phyloP scores from a whole-genome alignment of 2,797 vertebrate genomes.

The Streptopelia turtur region DNA sequence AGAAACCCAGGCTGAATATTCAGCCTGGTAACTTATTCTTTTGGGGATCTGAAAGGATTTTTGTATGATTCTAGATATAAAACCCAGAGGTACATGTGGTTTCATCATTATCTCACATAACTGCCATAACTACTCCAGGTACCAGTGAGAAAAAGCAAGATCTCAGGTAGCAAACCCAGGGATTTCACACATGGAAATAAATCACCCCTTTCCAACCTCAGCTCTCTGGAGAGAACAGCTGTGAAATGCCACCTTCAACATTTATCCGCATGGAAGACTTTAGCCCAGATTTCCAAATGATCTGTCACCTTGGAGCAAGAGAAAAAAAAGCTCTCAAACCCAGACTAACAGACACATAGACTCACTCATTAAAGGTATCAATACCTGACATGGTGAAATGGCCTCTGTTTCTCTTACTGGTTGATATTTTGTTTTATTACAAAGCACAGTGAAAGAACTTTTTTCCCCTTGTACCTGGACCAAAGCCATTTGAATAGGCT shows the following conservation, averaged over 20 bases:
- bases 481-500: background rate
- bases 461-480: background rate
- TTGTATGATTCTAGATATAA: background rate
- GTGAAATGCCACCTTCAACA: slow-evolving; percentile 29
- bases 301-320: slow-evolving; percentile 5
- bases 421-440: background rate
- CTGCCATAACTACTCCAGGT: background rate
- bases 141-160: background rate
- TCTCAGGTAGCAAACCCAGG: background rate
- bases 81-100: background rate
- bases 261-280: background rate
- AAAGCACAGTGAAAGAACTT: background rate
- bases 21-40: background rate
- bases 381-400: background rate
- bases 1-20: background rate
- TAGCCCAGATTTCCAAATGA: background rate
- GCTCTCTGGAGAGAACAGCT: slow-evolving; percentile 26
- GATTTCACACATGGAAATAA: slow-evolving; percentile 35
- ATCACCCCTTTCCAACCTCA: background rate
- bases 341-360: background rate
- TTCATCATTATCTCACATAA: background rate
- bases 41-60: background rate
- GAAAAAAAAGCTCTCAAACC: background rate
- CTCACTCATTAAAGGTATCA: background rate
- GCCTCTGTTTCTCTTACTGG: background rate